phyloP scores from a whole-genome alignment of 2,797 vertebrate genomes.

The Ispidina picta region DNA sequence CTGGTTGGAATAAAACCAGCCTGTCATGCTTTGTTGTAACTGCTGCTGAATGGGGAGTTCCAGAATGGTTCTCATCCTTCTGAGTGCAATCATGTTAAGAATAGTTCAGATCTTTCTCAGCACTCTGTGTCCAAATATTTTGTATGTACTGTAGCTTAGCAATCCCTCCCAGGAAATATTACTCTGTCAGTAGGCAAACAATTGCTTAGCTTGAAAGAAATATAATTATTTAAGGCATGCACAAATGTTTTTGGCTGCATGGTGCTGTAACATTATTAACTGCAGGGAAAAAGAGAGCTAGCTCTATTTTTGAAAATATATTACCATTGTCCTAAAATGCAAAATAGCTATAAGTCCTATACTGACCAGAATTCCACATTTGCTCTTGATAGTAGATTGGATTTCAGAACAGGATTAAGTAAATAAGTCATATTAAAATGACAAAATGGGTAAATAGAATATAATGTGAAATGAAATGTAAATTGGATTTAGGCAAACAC shows the following conservation, averaged over 20 bases:
- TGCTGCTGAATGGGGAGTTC: background rate
- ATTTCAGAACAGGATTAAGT: slow-evolving; percentile 79
- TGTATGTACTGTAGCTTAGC: slow-evolving; percentile 36
- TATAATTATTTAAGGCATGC: slow-evolving; percentile 57
- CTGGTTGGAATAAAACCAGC: background rate
- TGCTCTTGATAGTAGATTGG: slow-evolving; percentile 56
- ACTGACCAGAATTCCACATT: slow-evolving; percentile 64
- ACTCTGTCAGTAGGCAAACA: slow-evolving; percentile 55
- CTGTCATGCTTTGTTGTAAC: background rate
- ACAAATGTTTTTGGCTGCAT: slow-evolving; percentile 16
- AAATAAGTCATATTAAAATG: slow-evolving; percentile 83
- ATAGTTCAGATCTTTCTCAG: background rate
- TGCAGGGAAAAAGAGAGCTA: background rate
- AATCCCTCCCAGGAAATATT: slow-evolving; percentile 54
- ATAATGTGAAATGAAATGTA: slow-evolving; percentile 81
- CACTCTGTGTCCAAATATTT: slow-evolving; percentile 31
- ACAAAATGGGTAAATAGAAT: slow-evolving; percentile 83
- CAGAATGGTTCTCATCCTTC: background rate
- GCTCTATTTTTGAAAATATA: slow-evolving; percentile 7
- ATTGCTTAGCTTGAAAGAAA: slow-evolving; percentile 56
- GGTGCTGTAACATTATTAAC: slow-evolving; percentile 25
- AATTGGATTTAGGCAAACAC: slow-evolving; percentile 83
- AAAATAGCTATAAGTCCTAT: slow-evolving; percentile 32
- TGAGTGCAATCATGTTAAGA: slow-evolving; percentile 9
- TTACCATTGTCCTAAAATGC: slow-evolving; percentile 52